Evolutionary conservation across 2,888 invertebrate species (phyloP).

Genomic region (Anticlea derivata): DNA sequence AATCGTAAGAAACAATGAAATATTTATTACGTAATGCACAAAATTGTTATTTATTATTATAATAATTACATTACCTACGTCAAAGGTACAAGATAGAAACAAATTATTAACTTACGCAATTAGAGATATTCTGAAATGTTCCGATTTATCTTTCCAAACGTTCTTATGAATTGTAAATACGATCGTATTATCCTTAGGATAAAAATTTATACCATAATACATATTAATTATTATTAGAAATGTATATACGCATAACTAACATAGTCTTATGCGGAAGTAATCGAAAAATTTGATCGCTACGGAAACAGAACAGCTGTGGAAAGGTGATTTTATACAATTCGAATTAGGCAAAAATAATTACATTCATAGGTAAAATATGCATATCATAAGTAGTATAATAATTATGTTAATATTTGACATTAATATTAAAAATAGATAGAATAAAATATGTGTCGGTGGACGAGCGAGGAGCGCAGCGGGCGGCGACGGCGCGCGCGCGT

Average conservation of each 20-base stretch:
- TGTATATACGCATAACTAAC: constrained; percentile 82
- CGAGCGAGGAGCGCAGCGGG: constrained; percentile 71
- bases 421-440: constrained; percentile 83
- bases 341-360: constrained; percentile 83
- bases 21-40: constrained; percentile 83
- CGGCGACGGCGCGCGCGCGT: constrained; percentile 32
- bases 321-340: constrained; percentile 82
- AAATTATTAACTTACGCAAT: constrained; percentile 81
- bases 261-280: constrained; percentile 82
- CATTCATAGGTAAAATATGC: constrained; percentile 82
- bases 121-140: constrained; percentile 81
- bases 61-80: constrained; percentile 83
- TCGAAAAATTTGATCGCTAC: constrained; percentile 77
- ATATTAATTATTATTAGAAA: constrained; percentile 81
- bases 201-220: constrained; percentile 80
- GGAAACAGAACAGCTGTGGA: constrained; percentile 76
- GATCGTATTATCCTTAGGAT: constrained; percentile 82
- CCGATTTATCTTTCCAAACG: constrained; percentile 75
- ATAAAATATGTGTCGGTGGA: constrained; percentile 82
- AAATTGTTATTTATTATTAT: constrained; percentile 73
- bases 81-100: constrained; percentile 82
- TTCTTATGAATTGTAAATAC: constrained; percentile 78
- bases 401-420: constrained; percentile 83
- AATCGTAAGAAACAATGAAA: constrained; percentile 82
- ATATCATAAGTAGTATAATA: constrained; percentile 78